Base-by-base conservation (phyloP, 2,888 invertebrate species). In the Drosophila pseudotalamancana region DNA sequence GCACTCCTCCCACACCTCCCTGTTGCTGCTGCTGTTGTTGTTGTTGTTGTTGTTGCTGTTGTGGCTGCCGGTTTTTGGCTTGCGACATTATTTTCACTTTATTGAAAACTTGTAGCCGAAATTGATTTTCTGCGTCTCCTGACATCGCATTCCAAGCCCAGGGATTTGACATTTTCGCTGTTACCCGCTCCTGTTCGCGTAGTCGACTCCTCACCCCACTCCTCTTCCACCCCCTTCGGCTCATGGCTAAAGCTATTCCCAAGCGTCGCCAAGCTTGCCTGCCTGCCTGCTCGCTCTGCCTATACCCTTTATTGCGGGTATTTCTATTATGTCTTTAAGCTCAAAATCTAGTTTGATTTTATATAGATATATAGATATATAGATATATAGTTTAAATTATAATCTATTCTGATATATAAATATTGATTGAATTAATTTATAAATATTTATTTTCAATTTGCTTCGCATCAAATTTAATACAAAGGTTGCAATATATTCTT, bases 11-110 rank as follows among this genome's bases (percentile, higher is more conserved):
- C 54, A 59, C 14, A n/a, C n/a, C n/a, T n/a, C n/a, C n/a, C n/a
- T n/a, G n/a, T n/a, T n/a, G n/a, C n/a, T 32, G 19, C 32, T 34
- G 19, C n/a, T 40, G n/a, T 14, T 61, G n/a, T 14, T 55, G 45
- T 39, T 54, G 39, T 11, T 39, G 61, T 16, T 48, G 45, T 23
- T 62, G 48, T 32, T 60, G 35, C 21, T 61, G 62, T 34, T 62
- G 60, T 29, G 34, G 71, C 40, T 71, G 57, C 42, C 67, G 72
- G 57, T 49, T 64, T n/a, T 60, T 62, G 67, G 76, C 66, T 67
- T 64, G 74, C 78, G 74, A 84, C 84, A 84, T 84, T 85, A 84
- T 84, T 84, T 84, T 84, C 85, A 83, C 84, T 85, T 84, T 84
- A 84, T 85, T 84, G 83, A 84, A 82, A 84, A 85, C 83, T 84